Conservation (phyloP, 23 tunicate genomes). For the Clavelina lepadiformis region DNA sequence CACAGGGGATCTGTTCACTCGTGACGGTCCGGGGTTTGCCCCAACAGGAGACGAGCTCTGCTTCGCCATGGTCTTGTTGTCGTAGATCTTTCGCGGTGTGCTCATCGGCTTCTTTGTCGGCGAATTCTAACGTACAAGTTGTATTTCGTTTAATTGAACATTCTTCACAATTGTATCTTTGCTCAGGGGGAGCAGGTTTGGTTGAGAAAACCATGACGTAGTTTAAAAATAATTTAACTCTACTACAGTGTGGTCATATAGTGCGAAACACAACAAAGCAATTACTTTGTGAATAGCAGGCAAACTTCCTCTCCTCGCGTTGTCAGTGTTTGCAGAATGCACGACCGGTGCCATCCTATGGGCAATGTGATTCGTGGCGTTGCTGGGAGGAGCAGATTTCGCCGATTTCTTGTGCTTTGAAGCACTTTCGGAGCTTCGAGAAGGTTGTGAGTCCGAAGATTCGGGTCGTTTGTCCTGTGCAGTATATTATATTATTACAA, state of each 20-base stretch:
- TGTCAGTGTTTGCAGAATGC: too few species aligned
- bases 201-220: too few species aligned
- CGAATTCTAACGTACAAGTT: neutral
- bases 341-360: too few species aligned
- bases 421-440: too few species aligned
- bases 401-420: too few species aligned
- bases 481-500: neutral
- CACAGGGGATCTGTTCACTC: slow-evolving; percentile 5
- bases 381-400: too few species aligned
- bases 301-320: too few species aligned
- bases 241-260: too few species aligned
- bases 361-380: too few species aligned
- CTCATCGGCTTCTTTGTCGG: slow-evolving; percentile 14
- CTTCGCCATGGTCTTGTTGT: slow-evolving; percentile 26
- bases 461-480: neutral
- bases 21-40: neutral
- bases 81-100: slow-evolving; percentile 46
- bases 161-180: neutral
- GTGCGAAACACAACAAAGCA: neutral
- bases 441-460: too few species aligned
- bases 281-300: too few species aligned
- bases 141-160: neutral
- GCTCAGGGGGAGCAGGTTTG: neutral
- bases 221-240: too few species aligned
- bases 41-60: slow-evolving; percentile 10